Percentiles rank a stretch among this genome's conserved stretches.
These are phyloP conservation scores for Spinus pinus DNA, from an alignment of 2,797 vertebrate genomes.

Conservation along the genomic window DNA sequence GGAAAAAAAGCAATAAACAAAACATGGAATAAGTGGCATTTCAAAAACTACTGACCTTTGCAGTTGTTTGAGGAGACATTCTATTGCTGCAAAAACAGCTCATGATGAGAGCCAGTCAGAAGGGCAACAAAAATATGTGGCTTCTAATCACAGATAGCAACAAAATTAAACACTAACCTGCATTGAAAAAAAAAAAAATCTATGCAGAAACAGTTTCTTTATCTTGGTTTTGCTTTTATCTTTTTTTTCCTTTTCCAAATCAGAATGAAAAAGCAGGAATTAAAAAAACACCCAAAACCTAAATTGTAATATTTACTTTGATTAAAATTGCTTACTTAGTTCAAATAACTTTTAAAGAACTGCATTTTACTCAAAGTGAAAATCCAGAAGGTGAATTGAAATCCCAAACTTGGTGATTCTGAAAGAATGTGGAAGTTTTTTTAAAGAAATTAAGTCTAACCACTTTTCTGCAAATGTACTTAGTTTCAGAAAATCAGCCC, in stretches of 20 bases:
- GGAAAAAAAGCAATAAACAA: not conserved
- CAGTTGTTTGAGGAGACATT: not conserved
- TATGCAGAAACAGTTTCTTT: not conserved
- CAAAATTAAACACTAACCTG: not conserved
- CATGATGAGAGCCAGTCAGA: not conserved
- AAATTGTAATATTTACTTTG: not conserved
- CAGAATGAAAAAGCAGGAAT: not conserved
- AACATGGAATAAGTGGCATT: not conserved
- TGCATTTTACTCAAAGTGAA: not conserved
- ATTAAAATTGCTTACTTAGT: not conserved
- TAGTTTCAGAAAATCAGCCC: not conserved
- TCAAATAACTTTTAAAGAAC: not conserved
- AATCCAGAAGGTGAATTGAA: not conserved
- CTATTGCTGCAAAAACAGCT: not conserved
- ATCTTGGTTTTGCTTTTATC: not conserved
- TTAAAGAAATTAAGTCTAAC: not conserved
- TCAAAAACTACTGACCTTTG: constrained; percentile 10
- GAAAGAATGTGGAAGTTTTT: not conserved
- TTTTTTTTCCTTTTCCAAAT: not conserved
- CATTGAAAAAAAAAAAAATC: not conserved
- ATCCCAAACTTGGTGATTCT: not conserved
- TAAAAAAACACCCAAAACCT: not conserved
- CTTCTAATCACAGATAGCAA: not conserved
- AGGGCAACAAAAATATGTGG: not conserved
- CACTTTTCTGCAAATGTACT: not conserved